Evolutionary conservation across 2,888 invertebrate genomes (phyloP).

Genomic region (Metopia argyrocephala): DNA sequence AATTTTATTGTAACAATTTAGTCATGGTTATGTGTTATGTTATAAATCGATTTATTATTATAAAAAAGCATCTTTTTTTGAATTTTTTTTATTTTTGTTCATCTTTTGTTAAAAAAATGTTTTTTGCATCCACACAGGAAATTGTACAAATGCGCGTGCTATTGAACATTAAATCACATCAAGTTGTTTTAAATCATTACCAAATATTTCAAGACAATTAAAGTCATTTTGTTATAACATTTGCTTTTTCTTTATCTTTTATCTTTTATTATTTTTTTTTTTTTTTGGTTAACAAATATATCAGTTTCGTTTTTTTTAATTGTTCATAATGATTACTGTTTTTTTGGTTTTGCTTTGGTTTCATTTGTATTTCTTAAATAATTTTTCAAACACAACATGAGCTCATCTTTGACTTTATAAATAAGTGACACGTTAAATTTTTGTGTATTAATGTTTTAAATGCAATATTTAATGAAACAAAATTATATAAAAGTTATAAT

Average conservation of each 20-base stretch:
- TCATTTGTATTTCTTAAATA: not conserved
- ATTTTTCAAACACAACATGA: not conserved
- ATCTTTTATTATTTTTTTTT: not conserved
- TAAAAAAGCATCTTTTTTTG: not conserved
- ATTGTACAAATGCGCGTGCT: conserved; percentile 54
- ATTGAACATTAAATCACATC: conserved; percentile 46
- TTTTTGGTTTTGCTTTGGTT: not conserved
- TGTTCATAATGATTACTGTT: not conserved
- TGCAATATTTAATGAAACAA: not conserved
- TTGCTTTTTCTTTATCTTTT: conserved; percentile 1
- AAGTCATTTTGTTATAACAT: not conserved
- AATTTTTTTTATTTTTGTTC: not conserved
- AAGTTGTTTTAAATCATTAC: conserved; percentile 8
- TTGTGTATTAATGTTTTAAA: not conserved
- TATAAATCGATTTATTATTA: not conserved
- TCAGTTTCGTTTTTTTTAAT: conserved; percentile 5
- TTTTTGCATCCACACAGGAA: conserved; percentile 43
- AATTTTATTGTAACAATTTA: too few relatives aligned
- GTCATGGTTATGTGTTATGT: too few relatives aligned
- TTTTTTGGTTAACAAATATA: not conserved
- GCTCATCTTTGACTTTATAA: not conserved
- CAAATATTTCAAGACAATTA: not conserved
- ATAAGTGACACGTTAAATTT: not conserved
- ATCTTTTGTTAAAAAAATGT: not conserved
- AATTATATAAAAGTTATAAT: not conserved